Evolutionary conservation across 2,113 vertebrate species (phyloP).

Genomic region (Picathartes gymnocephalus): DNA sequence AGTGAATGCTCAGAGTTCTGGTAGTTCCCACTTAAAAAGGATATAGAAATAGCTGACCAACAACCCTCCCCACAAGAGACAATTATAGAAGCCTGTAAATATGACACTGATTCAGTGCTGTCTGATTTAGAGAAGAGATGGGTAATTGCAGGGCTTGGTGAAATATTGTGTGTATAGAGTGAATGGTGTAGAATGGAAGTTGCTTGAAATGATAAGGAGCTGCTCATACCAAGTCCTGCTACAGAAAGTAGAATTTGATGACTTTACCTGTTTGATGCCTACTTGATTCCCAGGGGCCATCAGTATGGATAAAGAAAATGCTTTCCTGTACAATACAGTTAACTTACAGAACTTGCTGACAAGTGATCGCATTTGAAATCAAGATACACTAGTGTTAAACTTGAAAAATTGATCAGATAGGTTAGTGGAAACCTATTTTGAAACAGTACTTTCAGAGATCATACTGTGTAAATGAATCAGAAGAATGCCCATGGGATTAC

Average conservation of each 20-base stretch:
- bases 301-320: neutral
- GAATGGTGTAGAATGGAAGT: neutral
- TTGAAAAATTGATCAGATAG: neutral
- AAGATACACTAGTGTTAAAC: neutral
- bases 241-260: neutral
- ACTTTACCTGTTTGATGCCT: neutral
- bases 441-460: neutral
- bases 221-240: neutral
- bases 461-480: neutral
- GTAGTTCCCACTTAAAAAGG: neutral
- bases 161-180: neutral
- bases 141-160: neutral
- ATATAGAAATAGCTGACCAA: neutral
- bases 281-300: neutral
- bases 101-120: neutral
- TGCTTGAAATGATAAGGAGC: neutral
- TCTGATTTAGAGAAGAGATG: neutral
- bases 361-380: neutral
- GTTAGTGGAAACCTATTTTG: neutral
- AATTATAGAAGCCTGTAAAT: neutral
- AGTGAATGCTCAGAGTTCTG: neutral
- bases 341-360: neutral
- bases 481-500: neutral
- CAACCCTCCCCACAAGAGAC: rapidly evolving
- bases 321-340: neutral